Base-by-base conservation (phyloP, 2,113 vertebrate species). In the Crotalus horridus region DNA sequence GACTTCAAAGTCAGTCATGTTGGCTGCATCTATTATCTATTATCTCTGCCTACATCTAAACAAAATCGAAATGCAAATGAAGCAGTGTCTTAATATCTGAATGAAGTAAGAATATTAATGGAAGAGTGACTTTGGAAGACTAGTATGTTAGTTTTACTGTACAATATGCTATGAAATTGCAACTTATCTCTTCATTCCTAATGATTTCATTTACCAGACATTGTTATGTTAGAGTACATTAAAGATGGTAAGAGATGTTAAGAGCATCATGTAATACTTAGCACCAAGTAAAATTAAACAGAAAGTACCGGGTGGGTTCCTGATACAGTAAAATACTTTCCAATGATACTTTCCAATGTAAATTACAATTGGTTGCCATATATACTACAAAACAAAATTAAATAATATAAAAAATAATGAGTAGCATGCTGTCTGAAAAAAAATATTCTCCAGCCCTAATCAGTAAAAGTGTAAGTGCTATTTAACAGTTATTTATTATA, bases 21-120 rank as follows among this genome's bases (percentile, higher is more conserved):
- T n/a, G 58, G 12, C 54, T 61, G 29, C 46, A 48, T 48, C 46
- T 48, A 48, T 48, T 48, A 48, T 48, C 46, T 48, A 48, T 48
- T 7, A 53, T 23, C 8, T 20, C 51, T 46, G n/a, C 15, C 46
- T 51, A 29, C 58, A 64, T 87, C 46, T 48, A 48, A 48, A 87
- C 46, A 64, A 92, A 59, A 92, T 53, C 46, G 53, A 92, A 87
- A 87, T 88, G 46, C 56, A 87, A 92, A 87, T 55, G 29, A 55
- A 91, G n/a, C 64, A 3, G 55, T 64, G 53, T 64, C 43, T 33
- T 17, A 46, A 92, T 87, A 61, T 54, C 43, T 64, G 46, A 64
- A 64, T 92, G 55, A 59, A 56, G 58, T 39, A 87, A 87, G 43
- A 64, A 87, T 87, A 92, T 91, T 64, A 87, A 92, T 33, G 61